Base-by-base conservation (phyloP, 2,797 vertebrate genomes). In the Phrynocephalus guinanensis region DNA sequence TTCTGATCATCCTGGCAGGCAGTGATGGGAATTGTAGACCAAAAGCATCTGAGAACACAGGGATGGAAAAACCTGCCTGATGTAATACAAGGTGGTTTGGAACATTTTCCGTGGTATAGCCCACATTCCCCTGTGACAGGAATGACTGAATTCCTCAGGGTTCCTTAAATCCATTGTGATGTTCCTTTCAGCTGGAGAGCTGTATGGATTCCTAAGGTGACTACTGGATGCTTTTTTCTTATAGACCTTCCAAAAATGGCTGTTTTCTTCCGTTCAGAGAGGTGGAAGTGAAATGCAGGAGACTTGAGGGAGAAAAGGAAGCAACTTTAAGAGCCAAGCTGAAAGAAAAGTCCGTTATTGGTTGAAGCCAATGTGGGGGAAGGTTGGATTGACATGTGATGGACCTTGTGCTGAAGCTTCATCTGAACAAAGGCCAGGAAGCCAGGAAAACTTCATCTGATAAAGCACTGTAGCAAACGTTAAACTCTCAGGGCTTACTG, bases 181-280 rank as follows among this genome's bases (percentile, higher is more conserved):
- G 52, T 87, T 83, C 84, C 48, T 82, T 83, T 60, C 5, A 79
- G 15, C 77, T 77, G 89, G 89, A 90, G 66, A 82, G 79, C 24
- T 22, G 1, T 72, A 56, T 84, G 84, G 79, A 79, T 92, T 91
- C 91, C 82, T 52, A 38, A 93, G 87, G 7, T 16, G 67, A 86
- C 85, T 77, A 85, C 75, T 79, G 92, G 86, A 89, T 89, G 83
- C 84, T 33, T 66, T 66, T 91, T 93, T 88, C 87, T 13, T 13
- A 30, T 2, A 91, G 93, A 92, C 87, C 91, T 95, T 96, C 91
- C 56, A 44, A 88, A 75, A 93, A 76, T 70, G 86, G 72, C 3
- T 28, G 33, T 91, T 96, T 94, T 92, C 90, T 93, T 93, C 91
- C 88, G 82, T 91, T 86, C 75, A 83, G 86, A 91, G 85, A n/a